Percentiles rank a stretch among this genome's conserved stretches.
Evolutionary conservation across 2,888 invertebrate species (phyloP).

Genomic region (Troides helena): DNA sequence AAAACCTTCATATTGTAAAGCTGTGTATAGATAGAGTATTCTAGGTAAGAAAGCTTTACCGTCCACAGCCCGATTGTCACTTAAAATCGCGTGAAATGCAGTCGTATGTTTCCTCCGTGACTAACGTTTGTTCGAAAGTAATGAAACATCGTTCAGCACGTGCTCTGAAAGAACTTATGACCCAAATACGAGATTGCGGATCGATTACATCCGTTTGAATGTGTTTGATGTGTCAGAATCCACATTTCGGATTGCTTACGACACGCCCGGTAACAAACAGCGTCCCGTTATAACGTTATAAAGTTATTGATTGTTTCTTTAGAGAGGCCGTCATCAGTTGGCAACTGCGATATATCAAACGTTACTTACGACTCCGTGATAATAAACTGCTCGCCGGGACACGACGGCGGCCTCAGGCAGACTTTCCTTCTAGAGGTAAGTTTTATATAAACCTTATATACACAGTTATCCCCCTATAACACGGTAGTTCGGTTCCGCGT

Average conservation of each 20-base stretch:
- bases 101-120: too few species aligned
- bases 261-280: not conserved
- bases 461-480: too few species aligned
- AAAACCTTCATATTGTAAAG: too few species aligned
- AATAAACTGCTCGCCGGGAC: conserved; percentile 84
- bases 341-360: conserved; percentile 84
- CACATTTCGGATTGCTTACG: conserved; percentile 5
- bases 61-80: too few species aligned
- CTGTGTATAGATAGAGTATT: too few species aligned
- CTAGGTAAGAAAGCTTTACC: too few species aligned
- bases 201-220: conserved; percentile 5
- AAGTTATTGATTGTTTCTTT: conserved; percentile 30
- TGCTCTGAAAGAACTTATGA: not conserved
- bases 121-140: too few species aligned
- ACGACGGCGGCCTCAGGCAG: conserved; percentile 85
- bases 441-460: conserved; percentile 2
- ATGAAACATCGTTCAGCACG: not conserved
- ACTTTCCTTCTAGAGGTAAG: conserved; percentile 83
- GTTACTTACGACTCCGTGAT: conserved; percentile 84
- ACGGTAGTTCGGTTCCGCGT: too few species aligned
- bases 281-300: not conserved
- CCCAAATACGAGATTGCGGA: not conserved
- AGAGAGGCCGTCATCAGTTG: conserved; percentile 85
- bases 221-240: not conserved
- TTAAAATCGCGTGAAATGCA: too few species aligned